These are phyloP conservation scores for Calcarius ornatus DNA, from an alignment of 2,113 vertebrate genomes.

Conservation along the genomic window DNA sequence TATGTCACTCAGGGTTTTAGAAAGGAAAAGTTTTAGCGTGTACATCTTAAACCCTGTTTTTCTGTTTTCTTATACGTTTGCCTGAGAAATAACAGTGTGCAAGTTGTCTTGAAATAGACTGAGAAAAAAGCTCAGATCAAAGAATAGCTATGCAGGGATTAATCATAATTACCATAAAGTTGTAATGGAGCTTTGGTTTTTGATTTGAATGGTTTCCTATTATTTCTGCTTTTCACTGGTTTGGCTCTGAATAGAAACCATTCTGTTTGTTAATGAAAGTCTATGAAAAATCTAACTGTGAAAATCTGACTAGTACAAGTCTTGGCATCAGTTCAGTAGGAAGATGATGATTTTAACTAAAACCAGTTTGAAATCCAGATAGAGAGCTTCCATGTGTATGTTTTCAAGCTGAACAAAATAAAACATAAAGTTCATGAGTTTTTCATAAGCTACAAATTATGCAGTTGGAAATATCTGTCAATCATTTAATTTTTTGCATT, in stretches of 20 bases:
- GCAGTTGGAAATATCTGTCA: not conserved
- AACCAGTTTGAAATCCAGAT: not conserved
- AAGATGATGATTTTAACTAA: not conserved
- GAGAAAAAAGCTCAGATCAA: not conserved
- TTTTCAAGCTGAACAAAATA: not conserved
- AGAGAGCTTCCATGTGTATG: not conserved
- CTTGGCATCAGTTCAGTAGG: not conserved
- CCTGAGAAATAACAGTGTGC: not conserved
- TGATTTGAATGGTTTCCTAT: not conserved
- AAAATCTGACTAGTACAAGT: not conserved
- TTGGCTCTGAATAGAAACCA: not conserved
- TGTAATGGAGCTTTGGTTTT: slow-evolving; percentile 1
- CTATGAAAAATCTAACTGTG: not conserved
- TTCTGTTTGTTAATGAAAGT: slow-evolving; percentile 14
- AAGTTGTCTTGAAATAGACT: not conserved
- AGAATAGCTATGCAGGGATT: not conserved
- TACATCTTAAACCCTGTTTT: not conserved
- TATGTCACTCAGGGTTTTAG: not conserved
- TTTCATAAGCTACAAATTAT: not conserved
- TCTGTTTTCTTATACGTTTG: not conserved
- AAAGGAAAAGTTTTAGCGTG: not conserved
- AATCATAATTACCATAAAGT: not conserved
- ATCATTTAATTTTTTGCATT: not conserved
- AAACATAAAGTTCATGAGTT: not conserved
- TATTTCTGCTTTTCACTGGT: not conserved